A percentile compares a stretch with the other conserved stretches of the same genome.
Evolutionary conservation across 2,797 vertebrate species (phyloP).

Genomic region (Artibeus lituratus): DNA sequence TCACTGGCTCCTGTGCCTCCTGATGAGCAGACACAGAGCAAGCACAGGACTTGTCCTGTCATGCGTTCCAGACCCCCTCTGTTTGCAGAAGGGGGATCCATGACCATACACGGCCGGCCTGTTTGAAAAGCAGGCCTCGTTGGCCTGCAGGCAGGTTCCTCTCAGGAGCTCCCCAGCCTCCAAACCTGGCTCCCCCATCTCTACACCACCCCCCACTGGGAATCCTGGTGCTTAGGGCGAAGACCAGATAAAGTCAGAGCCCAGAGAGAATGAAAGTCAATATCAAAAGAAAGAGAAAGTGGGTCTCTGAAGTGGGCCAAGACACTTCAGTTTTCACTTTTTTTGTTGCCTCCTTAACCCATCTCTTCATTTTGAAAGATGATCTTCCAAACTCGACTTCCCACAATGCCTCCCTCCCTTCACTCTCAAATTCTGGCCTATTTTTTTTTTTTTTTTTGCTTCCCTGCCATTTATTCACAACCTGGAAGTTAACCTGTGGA

Average conservation of each 20-base stretch:
- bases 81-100: background rate
- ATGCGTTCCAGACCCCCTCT: background rate
- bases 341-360: background rate
- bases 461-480: background rate
- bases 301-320: background rate
- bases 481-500: background rate
- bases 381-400: background rate
- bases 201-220: background rate
- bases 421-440: background rate
- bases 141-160: background rate
- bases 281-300: background rate
- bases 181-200: background rate
- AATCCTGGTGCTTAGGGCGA: too few species aligned
- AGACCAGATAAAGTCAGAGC: background rate
- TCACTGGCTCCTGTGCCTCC: background rate
- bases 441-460: too few species aligned
- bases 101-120: fast-evolving
- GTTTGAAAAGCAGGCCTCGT: background rate
- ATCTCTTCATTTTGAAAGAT: background rate
- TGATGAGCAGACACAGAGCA: background rate
- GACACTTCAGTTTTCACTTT: background rate
- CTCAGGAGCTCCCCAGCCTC: background rate
- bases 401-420: background rate
- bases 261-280: background rate
- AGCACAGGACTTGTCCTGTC: background rate